phyloP scores from a whole-genome alignment of 2,888 invertebrate genomes.

The Macaria notata region DNA sequence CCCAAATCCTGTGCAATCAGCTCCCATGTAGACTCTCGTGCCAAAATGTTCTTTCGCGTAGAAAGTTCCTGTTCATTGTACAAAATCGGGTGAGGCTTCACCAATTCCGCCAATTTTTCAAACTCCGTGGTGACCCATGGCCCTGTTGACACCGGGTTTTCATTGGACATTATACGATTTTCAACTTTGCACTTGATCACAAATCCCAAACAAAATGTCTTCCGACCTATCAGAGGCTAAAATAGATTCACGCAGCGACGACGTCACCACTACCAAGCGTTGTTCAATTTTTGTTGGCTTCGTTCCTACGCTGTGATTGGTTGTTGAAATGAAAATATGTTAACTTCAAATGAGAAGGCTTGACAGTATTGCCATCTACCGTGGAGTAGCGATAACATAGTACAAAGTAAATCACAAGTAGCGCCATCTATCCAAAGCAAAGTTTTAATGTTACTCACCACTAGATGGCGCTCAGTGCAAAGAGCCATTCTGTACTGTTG shows the following conservation, averaged over 20 bases:
- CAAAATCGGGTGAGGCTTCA: conserved; percentile 65
- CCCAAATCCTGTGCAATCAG: conserved; percentile 63
- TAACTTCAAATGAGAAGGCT: background rate
- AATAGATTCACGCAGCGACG: conserved; percentile 71
- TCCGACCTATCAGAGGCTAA: conserved; percentile 69
- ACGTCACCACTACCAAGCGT: conserved; percentile 56
- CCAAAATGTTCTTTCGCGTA: conserved; percentile 69
- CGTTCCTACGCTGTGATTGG: conserved; percentile 52
- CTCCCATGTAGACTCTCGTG: conserved; percentile 69
- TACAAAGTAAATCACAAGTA: background rate
- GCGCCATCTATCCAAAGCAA: conserved; percentile 4
- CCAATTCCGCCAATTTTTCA: conserved; percentile 65
- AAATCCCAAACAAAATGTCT: conserved; percentile 71
- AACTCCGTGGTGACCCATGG: conserved; percentile 71
- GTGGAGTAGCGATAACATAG: conserved; percentile 10
- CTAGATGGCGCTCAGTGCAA: conserved; percentile 32
- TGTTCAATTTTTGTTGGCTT: conserved; percentile 40
- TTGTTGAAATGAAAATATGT: conserved; percentile 15
- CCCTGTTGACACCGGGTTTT: conserved; percentile 24
- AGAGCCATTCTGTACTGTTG: no score
- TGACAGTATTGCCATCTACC: conserved; percentile 22
- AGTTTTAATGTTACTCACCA: conserved; percentile 8
- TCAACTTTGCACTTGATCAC: conserved; percentile 39
- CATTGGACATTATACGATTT: conserved; percentile 57
- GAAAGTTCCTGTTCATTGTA: conserved; percentile 62